phyloP scores from a whole-genome alignment of 2,113 vertebrate species.

The Corythoichthys haematopterus region DNA sequence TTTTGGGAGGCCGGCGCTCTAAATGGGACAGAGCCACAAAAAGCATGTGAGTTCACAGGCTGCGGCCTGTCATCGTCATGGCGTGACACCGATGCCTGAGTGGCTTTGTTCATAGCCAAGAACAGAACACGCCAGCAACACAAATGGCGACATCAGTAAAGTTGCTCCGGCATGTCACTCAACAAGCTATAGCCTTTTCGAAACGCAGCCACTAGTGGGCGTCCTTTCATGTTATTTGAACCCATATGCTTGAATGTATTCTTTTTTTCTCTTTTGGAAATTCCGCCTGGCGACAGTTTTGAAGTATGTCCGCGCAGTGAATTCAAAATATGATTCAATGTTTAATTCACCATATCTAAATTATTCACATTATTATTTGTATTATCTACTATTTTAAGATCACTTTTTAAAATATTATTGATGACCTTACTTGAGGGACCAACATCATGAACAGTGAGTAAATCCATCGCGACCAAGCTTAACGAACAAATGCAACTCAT shows the following conservation, averaged over 20 bases:
- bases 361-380: not conserved
- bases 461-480: not conserved
- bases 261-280: no score
- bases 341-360: not conserved
- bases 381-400: no score
- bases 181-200: not conserved
- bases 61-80: constrained; percentile 57
- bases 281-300: no score
- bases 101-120: constrained; percentile 75
- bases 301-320: no score
- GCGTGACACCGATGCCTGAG: constrained; percentile 62
- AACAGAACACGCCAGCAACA: constrained; percentile 52
- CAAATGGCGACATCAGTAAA: constrained; percentile 15
- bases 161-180: not conserved
- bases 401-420: no score
- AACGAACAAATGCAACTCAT: not conserved
- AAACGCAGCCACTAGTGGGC: not conserved
- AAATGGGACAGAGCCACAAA: constrained; percentile 82
- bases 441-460: no score
- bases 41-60: constrained; percentile 86
- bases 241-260: not conserved
- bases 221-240: not conserved
- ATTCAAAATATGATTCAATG: not conserved
- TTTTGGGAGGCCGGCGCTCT: constrained; percentile 86
- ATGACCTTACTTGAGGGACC: no score